Conservation (phyloP, 1,140 invertebrate genomes). For the Drosophila jambulina region DNA sequence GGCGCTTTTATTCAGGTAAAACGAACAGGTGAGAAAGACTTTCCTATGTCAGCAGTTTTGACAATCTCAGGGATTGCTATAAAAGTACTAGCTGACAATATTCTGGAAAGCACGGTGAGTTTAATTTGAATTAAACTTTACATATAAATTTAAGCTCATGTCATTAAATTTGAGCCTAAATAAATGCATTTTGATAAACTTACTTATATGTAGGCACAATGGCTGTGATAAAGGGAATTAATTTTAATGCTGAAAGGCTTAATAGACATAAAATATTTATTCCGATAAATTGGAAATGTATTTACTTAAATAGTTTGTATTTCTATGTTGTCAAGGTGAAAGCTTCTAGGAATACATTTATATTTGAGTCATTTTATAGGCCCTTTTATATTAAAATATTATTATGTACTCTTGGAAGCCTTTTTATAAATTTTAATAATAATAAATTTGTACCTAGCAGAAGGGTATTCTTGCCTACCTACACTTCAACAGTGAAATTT, state of each 20-base stretch:
- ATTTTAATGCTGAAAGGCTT: background rate
- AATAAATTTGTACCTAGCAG: too few relatives aligned
- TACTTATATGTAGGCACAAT: background rate
- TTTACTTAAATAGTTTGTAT: background rate
- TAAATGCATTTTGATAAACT: background rate
- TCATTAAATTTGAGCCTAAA: background rate
- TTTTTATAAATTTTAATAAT: background rate
- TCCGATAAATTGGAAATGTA: too few relatives aligned
- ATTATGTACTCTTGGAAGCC: too few relatives aligned
- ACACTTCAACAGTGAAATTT: too few relatives aligned
- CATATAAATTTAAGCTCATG: constrained; percentile 1
- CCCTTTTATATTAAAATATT: background rate
- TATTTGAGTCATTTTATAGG: background rate
- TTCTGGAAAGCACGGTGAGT: background rate
- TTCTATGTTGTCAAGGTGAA: background rate
- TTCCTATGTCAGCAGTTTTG: background rate
- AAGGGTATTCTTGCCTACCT: background rate
- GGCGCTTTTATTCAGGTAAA: background rate
- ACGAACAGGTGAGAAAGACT: background rate
- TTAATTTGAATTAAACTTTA: background rate
- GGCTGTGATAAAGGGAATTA: background rate
- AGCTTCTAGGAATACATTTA: background rate
- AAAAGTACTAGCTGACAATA: background rate
- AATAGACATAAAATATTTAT: background rate
- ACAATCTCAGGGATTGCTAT: background rate